Conservation (phyloP, 2,113 vertebrate genomes). For the Laticauda colubrina region DNA sequence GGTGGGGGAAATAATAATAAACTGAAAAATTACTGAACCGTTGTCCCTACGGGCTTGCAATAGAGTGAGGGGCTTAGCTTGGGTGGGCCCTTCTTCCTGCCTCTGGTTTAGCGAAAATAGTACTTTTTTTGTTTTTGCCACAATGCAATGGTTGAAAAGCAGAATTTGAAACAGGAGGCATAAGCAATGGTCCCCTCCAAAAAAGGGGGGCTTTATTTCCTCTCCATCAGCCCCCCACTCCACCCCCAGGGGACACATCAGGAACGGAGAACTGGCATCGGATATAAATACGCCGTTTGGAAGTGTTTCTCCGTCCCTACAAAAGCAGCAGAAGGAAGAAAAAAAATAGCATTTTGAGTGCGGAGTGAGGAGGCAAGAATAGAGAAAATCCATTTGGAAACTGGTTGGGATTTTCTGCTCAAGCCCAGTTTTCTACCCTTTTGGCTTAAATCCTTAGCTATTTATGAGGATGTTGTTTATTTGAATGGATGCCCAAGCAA, state of each 20-base stretch:
- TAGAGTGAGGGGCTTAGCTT: neutral
- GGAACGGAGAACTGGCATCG: neutral
- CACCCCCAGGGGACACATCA: neutral
- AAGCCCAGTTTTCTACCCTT: neutral
- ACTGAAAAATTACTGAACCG: too few relatives aligned
- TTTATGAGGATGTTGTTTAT: neutral
- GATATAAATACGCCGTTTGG: neutral
- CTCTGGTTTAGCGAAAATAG: neutral
- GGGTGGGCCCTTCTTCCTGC: neutral
- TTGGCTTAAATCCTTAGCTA: neutral
- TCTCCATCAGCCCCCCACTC: too few relatives aligned
- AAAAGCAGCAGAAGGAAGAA: neutral
- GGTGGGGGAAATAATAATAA: too few relatives aligned
- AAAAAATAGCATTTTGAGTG: neutral
- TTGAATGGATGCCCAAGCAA: neutral
- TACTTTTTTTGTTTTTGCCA: too few relatives aligned
- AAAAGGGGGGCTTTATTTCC: too few relatives aligned
- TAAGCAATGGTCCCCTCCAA: neutral
- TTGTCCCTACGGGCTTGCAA: neutral
- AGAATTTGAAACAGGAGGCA: neutral
- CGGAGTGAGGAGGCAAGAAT: neutral
- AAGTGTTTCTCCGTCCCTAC: neutral
- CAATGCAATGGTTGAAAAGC: too few relatives aligned
- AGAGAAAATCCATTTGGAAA: neutral
- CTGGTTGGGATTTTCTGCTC: neutral